phyloP scores from a whole-genome alignment of 2,888 invertebrate species.

The Eudasyphora cyanicolor region DNA sequence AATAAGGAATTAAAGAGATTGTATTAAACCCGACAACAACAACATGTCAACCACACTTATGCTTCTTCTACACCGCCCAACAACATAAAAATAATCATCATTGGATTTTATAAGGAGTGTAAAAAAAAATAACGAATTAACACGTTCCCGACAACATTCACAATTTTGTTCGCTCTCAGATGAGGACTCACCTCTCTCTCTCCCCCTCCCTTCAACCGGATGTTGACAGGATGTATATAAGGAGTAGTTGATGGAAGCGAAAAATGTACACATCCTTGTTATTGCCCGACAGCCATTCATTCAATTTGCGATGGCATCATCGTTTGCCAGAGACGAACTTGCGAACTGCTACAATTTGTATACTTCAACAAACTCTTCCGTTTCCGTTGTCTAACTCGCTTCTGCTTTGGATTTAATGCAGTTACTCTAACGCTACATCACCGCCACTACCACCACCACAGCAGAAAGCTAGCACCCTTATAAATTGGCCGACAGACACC shows the following conservation, averaged over 20 bases:
- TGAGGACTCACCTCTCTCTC: background rate
- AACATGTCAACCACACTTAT: conserved; percentile 28
- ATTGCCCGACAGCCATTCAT: background rate
- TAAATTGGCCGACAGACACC: background rate
- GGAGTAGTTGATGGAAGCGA: background rate
- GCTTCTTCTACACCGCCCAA: conserved; percentile 1
- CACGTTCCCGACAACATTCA: background rate
- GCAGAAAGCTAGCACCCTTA: background rate
- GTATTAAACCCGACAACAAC: conserved; percentile 37
- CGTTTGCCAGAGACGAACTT: background rate
- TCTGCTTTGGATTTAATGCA: background rate
- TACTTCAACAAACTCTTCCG: conserved; percentile 8
- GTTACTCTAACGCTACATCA: background rate
- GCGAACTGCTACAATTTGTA: background rate
- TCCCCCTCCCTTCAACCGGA: no score
- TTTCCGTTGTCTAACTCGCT: background rate
- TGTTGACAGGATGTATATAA: conserved; percentile 16
- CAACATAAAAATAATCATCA: background rate
- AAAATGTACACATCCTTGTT: background rate
- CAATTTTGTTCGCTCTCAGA: background rate
- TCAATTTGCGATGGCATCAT: background rate
- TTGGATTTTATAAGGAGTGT: background rate
- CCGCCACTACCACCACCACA: background rate
- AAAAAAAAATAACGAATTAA: conserved; percentile 16
- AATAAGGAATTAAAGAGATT: conserved; percentile 23